Conservation (phyloP, 2,797 vertebrate species). For the Gadopsis marmoratus region DNA sequence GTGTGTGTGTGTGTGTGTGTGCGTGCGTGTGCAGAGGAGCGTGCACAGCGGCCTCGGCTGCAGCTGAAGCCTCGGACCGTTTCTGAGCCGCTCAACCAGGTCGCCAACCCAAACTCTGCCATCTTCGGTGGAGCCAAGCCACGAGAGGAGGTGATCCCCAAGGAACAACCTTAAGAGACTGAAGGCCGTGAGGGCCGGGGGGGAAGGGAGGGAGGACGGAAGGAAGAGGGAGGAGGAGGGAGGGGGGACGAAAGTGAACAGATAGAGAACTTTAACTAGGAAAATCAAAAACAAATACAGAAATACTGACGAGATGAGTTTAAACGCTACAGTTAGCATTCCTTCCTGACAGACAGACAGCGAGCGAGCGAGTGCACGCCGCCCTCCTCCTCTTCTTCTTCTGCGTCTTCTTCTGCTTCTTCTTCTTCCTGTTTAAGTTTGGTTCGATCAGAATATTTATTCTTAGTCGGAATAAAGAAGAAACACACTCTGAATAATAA, state of each 20-base stretch:
- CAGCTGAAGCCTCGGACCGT: conserved; percentile 98
- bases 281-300: conserved; percentile 61
- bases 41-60: conserved; percentile 95
- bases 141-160: conserved; percentile 93
- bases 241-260: conserved; percentile 22
- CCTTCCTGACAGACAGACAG: conserved; percentile 86
- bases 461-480: conserved; percentile 78
- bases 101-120: conserved; percentile 98
- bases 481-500: conserved; percentile 51
- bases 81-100: conserved; percentile 96
- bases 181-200: conserved; percentile 49
- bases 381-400: conserved; percentile 48
- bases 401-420: conserved; percentile 55
- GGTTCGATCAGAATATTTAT: conserved; percentile 78
- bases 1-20: not conserved
- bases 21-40: conserved; percentile 88
- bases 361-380: conserved; percentile 79
- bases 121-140: conserved; percentile 98
- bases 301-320: conserved; percentile 76
- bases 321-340: conserved; percentile 85
- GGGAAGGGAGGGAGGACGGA: not conserved
- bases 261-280: conserved; percentile 52
- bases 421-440: conserved; percentile 72
- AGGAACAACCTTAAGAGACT: conserved; percentile 89
- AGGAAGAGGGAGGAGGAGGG: not conserved